Base-by-base conservation (phyloP, 2,113 vertebrate species). In the Microtus ochrogaster region DNA sequence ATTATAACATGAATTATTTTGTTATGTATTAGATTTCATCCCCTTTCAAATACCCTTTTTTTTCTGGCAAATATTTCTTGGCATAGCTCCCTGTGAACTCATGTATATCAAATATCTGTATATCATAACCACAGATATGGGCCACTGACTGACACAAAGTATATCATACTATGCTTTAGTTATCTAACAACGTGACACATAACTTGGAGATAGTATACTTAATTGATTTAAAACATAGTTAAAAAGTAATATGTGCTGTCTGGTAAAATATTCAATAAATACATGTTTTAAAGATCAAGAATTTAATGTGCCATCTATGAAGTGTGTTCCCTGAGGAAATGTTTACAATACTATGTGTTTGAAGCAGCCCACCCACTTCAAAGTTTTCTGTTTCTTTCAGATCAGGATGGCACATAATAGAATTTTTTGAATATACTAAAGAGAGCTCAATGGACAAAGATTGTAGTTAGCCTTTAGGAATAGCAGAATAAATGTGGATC, bases 51-150 rank as follows among this genome's bases (percentile, higher is more conserved):
- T 94, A 94, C 81, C 17, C 41, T 12, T 93, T 41, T 93, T 41
- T 47, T 82, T 81, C 36, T 89, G 44, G 30, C 24, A 94, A 96
- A 58, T 70, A 90, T 55, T 92, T 81, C 6, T 89, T 94, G 30
- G 16, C 36, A 49, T 26, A 47, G 4, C 78, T 86, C 96, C 61
- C 72, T 92, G 21, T n/a, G 21, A 92, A 91, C 8, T 94, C 21
- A 76, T 85, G 91, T 94, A 61, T 88, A 76, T 92, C 41, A 76
- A 73, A 66, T 73, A 73, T 55, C 24, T 12, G 26, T 49, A 70
- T 5, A 39, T 6, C 65, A 86, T 52, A 39, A 5, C 19, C 68
- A 19, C 61, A 21, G n/a, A 68, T 89, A 26, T 52, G 12, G 49
- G 4, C 72, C 39, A 33, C 65, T 70, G 90, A 90, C 3, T 88